Evolutionary conservation across 2,113 vertebrate species (phyloP).

Genomic region (Felis chaus): DNA sequence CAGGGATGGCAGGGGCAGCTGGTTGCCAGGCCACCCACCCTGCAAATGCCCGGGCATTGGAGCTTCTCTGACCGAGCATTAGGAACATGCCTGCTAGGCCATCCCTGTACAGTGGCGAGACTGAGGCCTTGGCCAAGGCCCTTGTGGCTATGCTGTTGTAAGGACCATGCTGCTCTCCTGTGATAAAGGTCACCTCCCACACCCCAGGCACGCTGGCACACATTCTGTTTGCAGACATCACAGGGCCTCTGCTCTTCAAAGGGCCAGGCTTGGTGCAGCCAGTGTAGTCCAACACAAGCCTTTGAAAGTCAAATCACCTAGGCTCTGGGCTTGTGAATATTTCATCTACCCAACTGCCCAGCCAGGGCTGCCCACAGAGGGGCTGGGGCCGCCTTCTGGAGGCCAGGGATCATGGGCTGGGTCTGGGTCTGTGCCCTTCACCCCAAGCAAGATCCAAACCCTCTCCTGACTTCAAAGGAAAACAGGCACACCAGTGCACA

Average conservation of each 20-base stretch:
- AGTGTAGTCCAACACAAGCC: not conserved
- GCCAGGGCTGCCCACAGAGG: not conserved
- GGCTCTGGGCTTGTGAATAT: not conserved
- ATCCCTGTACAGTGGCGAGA: not conserved
- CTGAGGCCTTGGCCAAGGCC: not conserved
- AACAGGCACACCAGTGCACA: not conserved
- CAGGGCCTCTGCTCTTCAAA: not conserved
- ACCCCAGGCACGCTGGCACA: constrained; percentile 1
- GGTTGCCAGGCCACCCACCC: not conserved
- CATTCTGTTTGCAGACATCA: constrained; percentile 39
- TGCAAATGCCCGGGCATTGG: too few species aligned
- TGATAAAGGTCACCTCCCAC: not conserved
- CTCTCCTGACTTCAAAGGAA: constrained; percentile 29
- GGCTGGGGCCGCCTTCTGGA: not conserved
- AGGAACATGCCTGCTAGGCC: constrained; percentile 24
- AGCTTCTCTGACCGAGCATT: not conserved
- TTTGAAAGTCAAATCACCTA: not conserved
- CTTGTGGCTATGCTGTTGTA: constrained; percentile 42
- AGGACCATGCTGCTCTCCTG: constrained; percentile 23
- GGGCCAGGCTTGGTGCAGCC: not conserved
- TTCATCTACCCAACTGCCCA: not conserved
- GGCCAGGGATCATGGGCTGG: not conserved
- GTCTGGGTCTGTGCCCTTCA: not conserved
- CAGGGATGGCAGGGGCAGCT: not conserved
- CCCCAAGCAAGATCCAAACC: not conserved